These are phyloP conservation scores for Solea solea DNA, from an alignment of 2,113 vertebrate genomes.

Conservation along the genomic window DNA sequence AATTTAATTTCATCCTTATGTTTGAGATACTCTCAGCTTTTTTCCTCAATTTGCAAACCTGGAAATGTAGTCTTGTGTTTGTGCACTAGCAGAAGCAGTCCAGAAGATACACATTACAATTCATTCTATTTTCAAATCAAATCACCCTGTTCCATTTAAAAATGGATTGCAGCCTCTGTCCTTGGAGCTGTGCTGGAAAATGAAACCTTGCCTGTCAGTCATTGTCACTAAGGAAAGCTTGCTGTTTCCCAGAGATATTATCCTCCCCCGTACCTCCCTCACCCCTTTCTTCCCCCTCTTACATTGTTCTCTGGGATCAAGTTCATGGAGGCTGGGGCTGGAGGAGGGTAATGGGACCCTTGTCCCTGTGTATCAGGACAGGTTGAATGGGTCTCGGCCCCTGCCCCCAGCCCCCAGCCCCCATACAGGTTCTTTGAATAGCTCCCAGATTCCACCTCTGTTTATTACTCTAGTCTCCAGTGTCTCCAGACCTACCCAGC, in stretches of 20 bases:
- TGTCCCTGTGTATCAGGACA: constrained; percentile 64
- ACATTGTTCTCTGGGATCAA: constrained; percentile 69
- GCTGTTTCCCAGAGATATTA: constrained; percentile 72
- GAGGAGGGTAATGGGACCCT: constrained; percentile 76
- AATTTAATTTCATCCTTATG: constrained; percentile 44
- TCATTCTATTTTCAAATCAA: constrained; percentile 34
- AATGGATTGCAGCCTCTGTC: not conserved
- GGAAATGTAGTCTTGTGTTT: constrained; percentile 16
- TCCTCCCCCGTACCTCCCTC: constrained; percentile 27
- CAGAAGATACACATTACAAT: constrained; percentile 43
- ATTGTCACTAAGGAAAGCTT: constrained; percentile 49
- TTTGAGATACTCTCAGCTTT: constrained; percentile 42
- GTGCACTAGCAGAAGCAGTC: constrained; percentile 17
- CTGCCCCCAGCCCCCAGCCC: constrained; percentile 46
- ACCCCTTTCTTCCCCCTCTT: constrained; percentile 6
- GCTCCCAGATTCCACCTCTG: constrained; percentile 68
- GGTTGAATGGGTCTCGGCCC: constrained; percentile 75
- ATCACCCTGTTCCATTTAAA: constrained; percentile 44
- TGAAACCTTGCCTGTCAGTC: constrained; percentile 57
- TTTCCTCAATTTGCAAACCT: constrained; percentile 38
- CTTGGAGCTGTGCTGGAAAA: constrained; percentile 48
- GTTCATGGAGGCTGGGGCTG: constrained; percentile 61
- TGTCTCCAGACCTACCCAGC: constrained; percentile 80
- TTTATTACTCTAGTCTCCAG: constrained; percentile 81
- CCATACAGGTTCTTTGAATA: constrained; percentile 68